phyloP scores from a whole-genome alignment of 2,113 vertebrate genomes.

The Propithecus coquereli region DNA sequence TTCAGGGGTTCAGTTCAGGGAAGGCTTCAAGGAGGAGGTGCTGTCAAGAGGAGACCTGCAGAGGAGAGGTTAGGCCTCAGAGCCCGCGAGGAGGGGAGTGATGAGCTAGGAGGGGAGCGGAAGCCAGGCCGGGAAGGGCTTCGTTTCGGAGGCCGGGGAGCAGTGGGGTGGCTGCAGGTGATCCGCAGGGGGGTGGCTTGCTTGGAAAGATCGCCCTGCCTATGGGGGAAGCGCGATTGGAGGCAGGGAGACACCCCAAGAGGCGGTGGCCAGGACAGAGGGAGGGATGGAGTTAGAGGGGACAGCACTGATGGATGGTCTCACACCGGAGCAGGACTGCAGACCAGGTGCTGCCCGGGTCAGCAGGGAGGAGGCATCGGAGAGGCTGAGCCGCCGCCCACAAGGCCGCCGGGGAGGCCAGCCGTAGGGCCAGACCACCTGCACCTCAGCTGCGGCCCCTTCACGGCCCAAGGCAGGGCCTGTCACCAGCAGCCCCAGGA shows the following conservation, averaged over 20 bases:
- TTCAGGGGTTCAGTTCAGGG: neutral
- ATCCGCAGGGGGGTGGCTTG: rapidly evolving
- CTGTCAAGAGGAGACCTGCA: neutral
- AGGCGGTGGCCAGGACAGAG: neutral
- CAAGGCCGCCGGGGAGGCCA: neutral
- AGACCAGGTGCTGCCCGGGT: rapidly evolving
- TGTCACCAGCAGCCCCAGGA: constrained; percentile 49
- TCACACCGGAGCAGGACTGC: too few relatives aligned
- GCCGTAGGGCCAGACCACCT: neutral
- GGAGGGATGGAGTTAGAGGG: neutral
- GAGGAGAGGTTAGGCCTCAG: neutral
- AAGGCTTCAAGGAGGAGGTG: neutral
- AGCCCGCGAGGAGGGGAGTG: neutral
- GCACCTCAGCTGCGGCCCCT: neutral
- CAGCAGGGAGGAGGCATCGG: neutral
- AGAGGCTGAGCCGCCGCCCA: neutral
- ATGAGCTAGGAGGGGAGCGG: neutral
- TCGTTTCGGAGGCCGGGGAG: rapidly evolving
- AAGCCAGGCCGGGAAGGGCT: neutral
- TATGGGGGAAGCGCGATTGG: rapidly evolving
- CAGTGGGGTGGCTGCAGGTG: rapidly evolving
- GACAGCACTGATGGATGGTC: neutral
- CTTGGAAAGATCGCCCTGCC: neutral
- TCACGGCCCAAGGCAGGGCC: neutral
- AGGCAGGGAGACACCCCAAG: neutral